These are phyloP conservation scores for Luscinia megarhynchos DNA, from an alignment of 2,797 vertebrate genomes.

Conservation along the genomic window DNA sequence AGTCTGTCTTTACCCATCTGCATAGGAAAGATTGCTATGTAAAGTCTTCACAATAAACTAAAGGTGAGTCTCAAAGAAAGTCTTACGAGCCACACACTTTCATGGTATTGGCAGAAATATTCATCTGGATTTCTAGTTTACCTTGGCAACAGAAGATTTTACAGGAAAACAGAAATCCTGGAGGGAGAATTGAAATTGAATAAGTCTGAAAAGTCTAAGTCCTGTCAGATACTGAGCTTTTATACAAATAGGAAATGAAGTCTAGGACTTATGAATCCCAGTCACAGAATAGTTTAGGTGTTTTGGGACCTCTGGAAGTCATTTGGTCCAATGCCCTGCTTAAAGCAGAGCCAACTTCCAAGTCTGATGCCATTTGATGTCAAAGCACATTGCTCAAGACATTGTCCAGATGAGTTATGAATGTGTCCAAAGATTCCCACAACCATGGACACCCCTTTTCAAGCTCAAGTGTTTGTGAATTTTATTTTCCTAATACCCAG, in stretches of 20 bases:
- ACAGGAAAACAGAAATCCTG: conserved; percentile 9
- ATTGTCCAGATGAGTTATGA: background rate
- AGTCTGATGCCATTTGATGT: background rate
- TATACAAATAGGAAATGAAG: background rate
- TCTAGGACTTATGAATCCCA: background rate
- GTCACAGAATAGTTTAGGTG: background rate
- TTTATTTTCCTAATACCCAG: background rate
- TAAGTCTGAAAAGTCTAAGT: background rate
- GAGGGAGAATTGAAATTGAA: background rate
- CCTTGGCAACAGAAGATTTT: background rate
- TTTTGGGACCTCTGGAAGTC: background rate
- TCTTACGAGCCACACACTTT: background rate
- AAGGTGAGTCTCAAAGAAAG: background rate
- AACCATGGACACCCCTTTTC: background rate
- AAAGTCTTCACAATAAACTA: background rate
- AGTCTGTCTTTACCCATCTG: background rate
- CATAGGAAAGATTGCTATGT: background rate
- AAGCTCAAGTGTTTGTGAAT: background rate
- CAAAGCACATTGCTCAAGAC: background rate
- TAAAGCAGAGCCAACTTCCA: background rate
- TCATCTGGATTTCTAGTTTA: conserved; percentile 11
- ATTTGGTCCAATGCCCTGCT: background rate
- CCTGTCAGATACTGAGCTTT: background rate
- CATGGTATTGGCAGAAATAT: background rate
- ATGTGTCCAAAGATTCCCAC: background rate